Base-by-base conservation (phyloP, 92 coral and sea anemone species). In the Muricea muricata region DNA sequence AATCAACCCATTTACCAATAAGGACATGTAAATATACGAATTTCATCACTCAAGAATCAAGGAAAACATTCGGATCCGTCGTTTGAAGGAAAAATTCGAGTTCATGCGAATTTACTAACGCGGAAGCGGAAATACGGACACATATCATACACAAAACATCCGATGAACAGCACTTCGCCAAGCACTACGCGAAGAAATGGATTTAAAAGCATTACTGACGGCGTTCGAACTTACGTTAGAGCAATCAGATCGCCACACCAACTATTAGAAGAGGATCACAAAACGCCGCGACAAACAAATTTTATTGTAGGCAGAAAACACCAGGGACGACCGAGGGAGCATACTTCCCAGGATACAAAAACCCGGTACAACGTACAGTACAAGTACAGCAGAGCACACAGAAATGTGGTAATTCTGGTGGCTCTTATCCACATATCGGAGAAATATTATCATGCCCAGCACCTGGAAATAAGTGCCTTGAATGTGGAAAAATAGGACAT, bases 271-370 rank as follows among this genome's bases (percentile, higher is more conserved):
- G 66, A 58, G 7, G 24, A 58, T 2, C 5, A 58, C 15, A 12
- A 89, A n/a, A 78, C 86, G 26, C 4, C 1, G 21, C 76, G 55
- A 1, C 40, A 39, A 7, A 34, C 79, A 40, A 61, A 78, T 40
- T 85, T 85, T 18, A 71, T 86, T 85, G 54, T 65, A 40, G 90
- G 90, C 18, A 89, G 86, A n/a, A 56, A 52, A 14, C 82, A 81
- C n/a, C n/a, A n/a, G 10, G 87, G 33, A 12, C 45, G 77, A 9
- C 87, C 83, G 17, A 58, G 13, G 32, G 66, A 32, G 13, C 66
- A 20, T 26, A 58, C 3, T 7, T 58, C 66, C 30, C 25, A 58
- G 66, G 32, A 32, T 58, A 58, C 3, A 4, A 58, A 58, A 29
- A 58, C 66, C 66, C 25, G 66, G 66, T 15, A 50, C 6, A 6